A percentile compares a stretch with the other conserved stretches of the same genome.
phyloP scores from a whole-genome alignment of 1,140 invertebrate species.

The Lucilia cuprina region DNA sequence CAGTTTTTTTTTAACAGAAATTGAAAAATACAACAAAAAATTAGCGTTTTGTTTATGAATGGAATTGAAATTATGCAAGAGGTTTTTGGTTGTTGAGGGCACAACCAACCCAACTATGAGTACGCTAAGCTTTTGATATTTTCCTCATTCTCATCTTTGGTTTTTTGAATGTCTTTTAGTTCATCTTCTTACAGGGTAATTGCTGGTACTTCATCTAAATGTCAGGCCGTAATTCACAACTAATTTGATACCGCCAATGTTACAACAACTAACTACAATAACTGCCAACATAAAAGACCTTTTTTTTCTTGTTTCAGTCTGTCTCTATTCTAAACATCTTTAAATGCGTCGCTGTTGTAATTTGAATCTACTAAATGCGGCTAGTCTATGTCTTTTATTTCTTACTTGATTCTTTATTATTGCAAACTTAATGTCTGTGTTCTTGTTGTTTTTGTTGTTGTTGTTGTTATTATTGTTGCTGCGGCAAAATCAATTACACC shows the following conservation, averaged over 20 bases:
- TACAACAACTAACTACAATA: not conserved
- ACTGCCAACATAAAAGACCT: not conserved
- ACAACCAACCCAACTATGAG: not conserved
- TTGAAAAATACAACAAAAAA: slow-evolving; percentile 5
- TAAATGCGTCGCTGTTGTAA: slow-evolving; percentile 31
- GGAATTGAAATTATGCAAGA: slow-evolving; percentile 35
- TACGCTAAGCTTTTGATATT: not conserved
- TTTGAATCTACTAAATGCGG: slow-evolving; percentile 30
- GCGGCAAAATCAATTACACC: slow-evolving; percentile 26
- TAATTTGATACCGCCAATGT: slow-evolving; percentile 19
- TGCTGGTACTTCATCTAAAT: slow-evolving; percentile 37
- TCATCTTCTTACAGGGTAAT: slow-evolving; percentile 19
- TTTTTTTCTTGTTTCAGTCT: not conserved
- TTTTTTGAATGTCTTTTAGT: not conserved
- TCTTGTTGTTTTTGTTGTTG: not conserved
- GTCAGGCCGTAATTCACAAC: slow-evolving; percentile 36
- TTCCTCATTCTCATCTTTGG: not conserved
- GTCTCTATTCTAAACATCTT: not conserved
- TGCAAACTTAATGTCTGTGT: not conserved
- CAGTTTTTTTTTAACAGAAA: not conserved
- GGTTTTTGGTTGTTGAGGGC: not conserved
- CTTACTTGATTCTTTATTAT: not conserved
- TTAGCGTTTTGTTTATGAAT: slow-evolving; percentile 36
- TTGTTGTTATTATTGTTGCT: not conserved
- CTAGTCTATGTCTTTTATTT: not conserved